phyloP scores from a whole-genome alignment of 2,113 vertebrate genomes.

The Chaetodon auriga region DNA sequence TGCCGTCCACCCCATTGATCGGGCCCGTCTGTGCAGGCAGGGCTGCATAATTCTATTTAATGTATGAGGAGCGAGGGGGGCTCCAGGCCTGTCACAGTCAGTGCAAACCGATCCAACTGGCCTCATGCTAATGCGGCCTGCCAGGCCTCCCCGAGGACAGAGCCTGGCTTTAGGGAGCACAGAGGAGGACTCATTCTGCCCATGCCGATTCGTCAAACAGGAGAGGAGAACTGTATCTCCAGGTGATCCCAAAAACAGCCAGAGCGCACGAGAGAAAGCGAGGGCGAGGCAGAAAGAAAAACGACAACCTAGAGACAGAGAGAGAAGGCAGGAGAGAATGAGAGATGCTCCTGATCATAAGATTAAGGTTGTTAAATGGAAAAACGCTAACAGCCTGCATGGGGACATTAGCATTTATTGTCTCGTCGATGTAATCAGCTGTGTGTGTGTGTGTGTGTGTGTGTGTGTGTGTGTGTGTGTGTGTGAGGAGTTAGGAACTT shows the following conservation, averaged over 20 bases:
- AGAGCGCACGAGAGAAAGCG: slow-evolving; percentile 23
- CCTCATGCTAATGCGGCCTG: slow-evolving; percentile 71
- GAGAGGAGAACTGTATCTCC: slow-evolving; percentile 64
- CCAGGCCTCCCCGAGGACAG: slow-evolving; percentile 66
- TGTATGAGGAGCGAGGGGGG: slow-evolving; percentile 74
- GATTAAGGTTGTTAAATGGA: slow-evolving; percentile 28
- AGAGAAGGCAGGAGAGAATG: slow-evolving; percentile 6
- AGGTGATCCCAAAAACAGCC: slow-evolving; percentile 64
- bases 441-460: not conserved
- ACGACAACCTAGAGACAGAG: slow-evolving; percentile 23
- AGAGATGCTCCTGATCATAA: slow-evolving; percentile 26
- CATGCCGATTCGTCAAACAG: slow-evolving; percentile 64
- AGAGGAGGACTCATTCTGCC: slow-evolving; percentile 73
- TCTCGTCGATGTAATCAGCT: slow-evolving; percentile 10
- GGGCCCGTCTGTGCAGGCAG: slow-evolving; percentile 68
- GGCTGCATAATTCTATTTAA: slow-evolving; percentile 82
- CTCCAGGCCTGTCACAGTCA: slow-evolving; percentile 65
- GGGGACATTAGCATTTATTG: slow-evolving; percentile 43
- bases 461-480: not conserved
- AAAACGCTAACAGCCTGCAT: slow-evolving; percentile 21
- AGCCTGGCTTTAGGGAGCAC: slow-evolving; percentile 51
- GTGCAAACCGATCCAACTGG: slow-evolving; percentile 65
- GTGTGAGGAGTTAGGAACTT: not conserved
- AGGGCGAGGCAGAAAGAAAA: slow-evolving; percentile 14
- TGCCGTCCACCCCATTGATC: slow-evolving; percentile 77